Conservation (phyloP, 1,140 invertebrate species). For the Halesus radiatus region DNA sequence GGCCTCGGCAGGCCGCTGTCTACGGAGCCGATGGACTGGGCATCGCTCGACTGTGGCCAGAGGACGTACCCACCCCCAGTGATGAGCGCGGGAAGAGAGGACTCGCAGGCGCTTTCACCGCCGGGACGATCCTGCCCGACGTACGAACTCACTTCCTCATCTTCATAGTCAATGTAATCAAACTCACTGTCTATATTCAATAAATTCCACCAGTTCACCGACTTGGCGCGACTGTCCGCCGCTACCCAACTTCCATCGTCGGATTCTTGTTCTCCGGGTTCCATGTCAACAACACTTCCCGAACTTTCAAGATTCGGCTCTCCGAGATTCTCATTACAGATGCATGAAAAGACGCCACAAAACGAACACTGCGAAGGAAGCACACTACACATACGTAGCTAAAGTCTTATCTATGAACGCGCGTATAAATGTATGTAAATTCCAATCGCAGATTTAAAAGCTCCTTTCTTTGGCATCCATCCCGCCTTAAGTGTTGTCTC, state of each 20-base stretch:
- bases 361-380: conserved; percentile 13
- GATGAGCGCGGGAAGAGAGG: background rate
- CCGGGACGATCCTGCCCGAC: conserved; percentile 52
- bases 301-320: background rate
- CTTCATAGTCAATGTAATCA: conserved; percentile 47
- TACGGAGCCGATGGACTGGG: conserved; percentile 46
- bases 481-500: background rate
- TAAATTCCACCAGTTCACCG: conserved; percentile 35
- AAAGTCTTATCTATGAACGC: background rate
- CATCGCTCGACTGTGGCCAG: conserved; percentile 51
- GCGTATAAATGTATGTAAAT: background rate
- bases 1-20: conserved; percentile 54
- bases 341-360: background rate
- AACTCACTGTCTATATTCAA: conserved; percentile 25
- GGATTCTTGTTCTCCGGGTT: background rate
- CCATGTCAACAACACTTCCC: conserved; percentile 14
- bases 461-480: conserved; percentile 49
- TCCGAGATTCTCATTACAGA: conserved; percentile 33
- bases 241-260: background rate
- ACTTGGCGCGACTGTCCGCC: background rate
- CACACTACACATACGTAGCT: conserved; percentile 2
- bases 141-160: conserved; percentile 22
- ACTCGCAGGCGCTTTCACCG: too few species aligned
- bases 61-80: conserved; percentile 1
- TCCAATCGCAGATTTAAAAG: conserved; percentile 1